Conservation (phyloP, 2,797 vertebrate species). For the Synanceia verrucosa region DNA sequence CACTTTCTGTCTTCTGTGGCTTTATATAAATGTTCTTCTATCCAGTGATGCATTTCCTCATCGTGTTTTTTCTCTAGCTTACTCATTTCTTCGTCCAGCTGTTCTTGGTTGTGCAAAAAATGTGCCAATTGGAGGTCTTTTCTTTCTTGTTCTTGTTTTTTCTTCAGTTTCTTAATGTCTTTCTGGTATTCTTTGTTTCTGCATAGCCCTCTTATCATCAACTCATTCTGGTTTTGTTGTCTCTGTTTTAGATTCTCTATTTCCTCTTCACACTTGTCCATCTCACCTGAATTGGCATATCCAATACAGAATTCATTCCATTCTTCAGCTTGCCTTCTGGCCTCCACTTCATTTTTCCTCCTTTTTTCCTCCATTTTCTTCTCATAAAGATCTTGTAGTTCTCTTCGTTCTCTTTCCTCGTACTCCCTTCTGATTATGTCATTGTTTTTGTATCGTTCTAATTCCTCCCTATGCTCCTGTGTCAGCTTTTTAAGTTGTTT, state of each 20-base stretch:
- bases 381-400: neutral
- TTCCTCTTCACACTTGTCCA: neutral
- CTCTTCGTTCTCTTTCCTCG: neutral
- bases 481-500: neutral
- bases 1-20: neutral
- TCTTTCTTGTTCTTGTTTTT: conserved; percentile 4
- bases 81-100: neutral
- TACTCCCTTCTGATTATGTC: neutral
- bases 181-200: neutral
- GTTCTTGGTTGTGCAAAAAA: accelerated
- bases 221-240: neutral
- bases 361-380: neutral
- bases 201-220: neutral
- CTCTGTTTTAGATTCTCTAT: neutral
- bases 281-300: neutral
- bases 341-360: conserved; percentile 25
- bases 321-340: conserved; percentile 40
- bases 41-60: conserved; percentile 28
- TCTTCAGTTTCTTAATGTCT: neutral
- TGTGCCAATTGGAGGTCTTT: neutral
- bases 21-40: conserved; percentile 3
- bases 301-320: conserved; percentile 19
- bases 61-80: neutral
- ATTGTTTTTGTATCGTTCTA: neutral
- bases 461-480: neutral